These are phyloP conservation scores for Phalera bucephala DNA, from an alignment of 2,888 invertebrate genomes.

Conservation along the genomic window DNA sequence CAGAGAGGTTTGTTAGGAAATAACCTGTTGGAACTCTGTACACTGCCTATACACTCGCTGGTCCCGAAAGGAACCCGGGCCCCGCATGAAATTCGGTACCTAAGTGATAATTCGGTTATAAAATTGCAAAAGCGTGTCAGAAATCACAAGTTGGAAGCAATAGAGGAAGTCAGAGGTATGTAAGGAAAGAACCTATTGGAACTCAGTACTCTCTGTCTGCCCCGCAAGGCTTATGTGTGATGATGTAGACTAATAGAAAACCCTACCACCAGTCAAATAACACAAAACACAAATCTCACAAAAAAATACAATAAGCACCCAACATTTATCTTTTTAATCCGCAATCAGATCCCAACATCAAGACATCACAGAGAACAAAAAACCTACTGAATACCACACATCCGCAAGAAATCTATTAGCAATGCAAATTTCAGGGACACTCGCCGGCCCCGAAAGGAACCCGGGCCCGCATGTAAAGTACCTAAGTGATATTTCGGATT, in stretches of 20 bases:
- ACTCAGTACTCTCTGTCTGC: too few relatives aligned
- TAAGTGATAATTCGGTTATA: conserved; percentile 52
- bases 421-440: conserved; percentile 59
- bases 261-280: too few relatives aligned
- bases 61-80: conserved; percentile 25
- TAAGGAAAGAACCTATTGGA: too few relatives aligned
- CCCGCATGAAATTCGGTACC: conserved; percentile 43
- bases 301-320: not conserved
- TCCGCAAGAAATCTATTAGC: conserved; percentile 52
- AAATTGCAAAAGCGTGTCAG: conserved; percentile 50
- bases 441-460: conserved; percentile 22
- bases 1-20: too few relatives aligned
- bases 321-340: not conserved
- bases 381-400: conserved; percentile 14
- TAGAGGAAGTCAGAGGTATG: too few relatives aligned
- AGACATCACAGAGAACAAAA: conserved; percentile 27
- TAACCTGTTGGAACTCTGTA: too few relatives aligned
- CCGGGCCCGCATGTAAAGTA: conserved; percentile 41
- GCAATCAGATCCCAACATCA: conserved; percentile 7
- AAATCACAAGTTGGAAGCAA: too few relatives aligned
- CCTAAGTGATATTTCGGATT: conserved; percentile 49
- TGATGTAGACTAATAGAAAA: too few relatives aligned
- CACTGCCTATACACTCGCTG: too few relatives aligned
- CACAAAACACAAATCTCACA: not conserved
- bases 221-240: too few relatives aligned